Conservation (phyloP, 2,113 vertebrate species). For the Rhea pennata region DNA sequence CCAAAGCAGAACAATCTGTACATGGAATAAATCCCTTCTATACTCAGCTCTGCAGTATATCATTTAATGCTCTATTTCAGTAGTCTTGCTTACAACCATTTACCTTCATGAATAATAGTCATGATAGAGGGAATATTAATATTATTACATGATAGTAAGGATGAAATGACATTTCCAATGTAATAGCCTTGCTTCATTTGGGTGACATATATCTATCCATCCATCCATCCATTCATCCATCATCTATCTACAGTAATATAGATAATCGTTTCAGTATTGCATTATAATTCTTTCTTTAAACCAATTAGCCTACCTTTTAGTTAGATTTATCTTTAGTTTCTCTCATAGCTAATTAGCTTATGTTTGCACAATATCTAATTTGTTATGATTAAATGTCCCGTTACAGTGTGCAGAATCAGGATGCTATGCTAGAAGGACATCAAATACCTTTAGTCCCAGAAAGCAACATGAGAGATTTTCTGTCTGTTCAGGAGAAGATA, state of each 20-base stretch:
- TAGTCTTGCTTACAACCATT: background rate
- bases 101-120: background rate
- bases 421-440: background rate
- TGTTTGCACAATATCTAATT: background rate
- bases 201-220: background rate
- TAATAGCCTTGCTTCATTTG: background rate
- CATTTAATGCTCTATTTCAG: background rate
- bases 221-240: background rate
- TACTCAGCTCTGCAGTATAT: background rate
- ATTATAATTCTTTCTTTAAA: background rate
- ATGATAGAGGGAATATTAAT: background rate
- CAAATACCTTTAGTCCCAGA: background rate
- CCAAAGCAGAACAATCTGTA: background rate
- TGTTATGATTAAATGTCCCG: background rate
- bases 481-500: background rate
- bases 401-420: background rate
- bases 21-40: background rate
- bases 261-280: background rate
- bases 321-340: background rate
- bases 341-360: background rate
- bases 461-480: background rate
- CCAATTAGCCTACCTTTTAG: background rate
- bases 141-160: background rate
- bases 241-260: rapidly evolving
- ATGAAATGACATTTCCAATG: background rate